Evolutionary conservation across 2,113 vertebrate species (phyloP), one percentile per base, ranked within the genome.

Genomic region (Poeciliopsis prolifica): DNA sequence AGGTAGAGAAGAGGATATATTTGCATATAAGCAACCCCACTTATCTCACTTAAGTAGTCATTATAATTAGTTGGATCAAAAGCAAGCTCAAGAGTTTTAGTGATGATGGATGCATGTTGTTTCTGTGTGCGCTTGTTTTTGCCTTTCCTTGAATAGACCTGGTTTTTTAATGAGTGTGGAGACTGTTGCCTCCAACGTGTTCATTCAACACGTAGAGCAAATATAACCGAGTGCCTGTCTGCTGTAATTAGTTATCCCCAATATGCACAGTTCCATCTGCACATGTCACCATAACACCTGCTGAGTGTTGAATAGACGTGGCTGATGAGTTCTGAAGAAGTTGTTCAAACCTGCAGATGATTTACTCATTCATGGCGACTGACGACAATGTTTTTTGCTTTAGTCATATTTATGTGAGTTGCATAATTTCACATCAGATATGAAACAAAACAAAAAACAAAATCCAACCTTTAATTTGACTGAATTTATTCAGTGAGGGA

Each of bases 1-100:
- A 42, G 14, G 35, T n/a, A 5, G n/a, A 62, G 37, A 80, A 19
- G 61, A 44, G 77, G 22, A 48, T 70, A 40, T 35, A 5, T 70
- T 70, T 19, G 17, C 70, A 31, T 11, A 69, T 28, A 28, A 10
- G 61, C 62, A n/a, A 67, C 37, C 37, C 65, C 65, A 67, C 65
- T 67, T 44, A 67, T 44, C 65, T 42, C 54, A 30, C 8, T 19
- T 9, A 65, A 68, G 11, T 2, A 54, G 9, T 6, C 33, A 51
- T 65, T 29, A 73, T 33, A 73, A 30, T 37, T 54, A 64, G 8
- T 48, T 64, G 40, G 40, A 33, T 48, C 26, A 28, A 14, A 62
- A 40, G n/a, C 15, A 4, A 24, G 30, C 51, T 51, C 26, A 74
- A 62, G 5, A 66, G 10, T 62, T 58, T 48, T 26, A 24, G 9